A percentile compares a stretch with the other conserved stretches of the same genome.
Conservation (phyloP, 2,888 invertebrate species). For the Hecatera dysodea region DNA sequence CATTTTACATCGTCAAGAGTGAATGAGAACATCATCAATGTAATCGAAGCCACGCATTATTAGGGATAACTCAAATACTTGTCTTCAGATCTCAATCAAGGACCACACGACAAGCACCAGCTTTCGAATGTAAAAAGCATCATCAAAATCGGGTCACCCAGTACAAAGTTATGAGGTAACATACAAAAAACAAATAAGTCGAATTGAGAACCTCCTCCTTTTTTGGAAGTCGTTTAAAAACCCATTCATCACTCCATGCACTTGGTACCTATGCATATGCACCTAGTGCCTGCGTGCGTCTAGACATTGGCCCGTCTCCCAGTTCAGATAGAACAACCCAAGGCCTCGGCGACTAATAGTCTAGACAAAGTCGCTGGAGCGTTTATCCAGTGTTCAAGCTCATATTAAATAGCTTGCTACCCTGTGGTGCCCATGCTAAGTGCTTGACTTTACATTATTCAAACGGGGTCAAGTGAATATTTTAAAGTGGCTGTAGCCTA, state of each 20-base stretch:
- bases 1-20: too few relatives aligned
- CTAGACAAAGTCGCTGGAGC: constrained; percentile 60
- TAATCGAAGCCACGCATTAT: too few relatives aligned
- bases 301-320: constrained; percentile 46
- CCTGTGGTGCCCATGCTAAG: constrained; percentile 17
- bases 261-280: constrained; percentile 13
- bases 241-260: constrained; percentile 4
- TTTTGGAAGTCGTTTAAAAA: too few relatives aligned
- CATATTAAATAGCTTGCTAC: constrained; percentile 45
- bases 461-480: constrained; percentile 17
- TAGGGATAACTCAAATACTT: too few relatives aligned
- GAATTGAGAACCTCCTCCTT: too few relatives aligned
- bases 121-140: too few relatives aligned
- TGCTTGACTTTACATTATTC: constrained; percentile 22
- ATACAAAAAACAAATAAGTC: too few relatives aligned
- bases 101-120: too few relatives aligned
- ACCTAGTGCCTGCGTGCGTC: constrained; percentile 22
- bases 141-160: too few relatives aligned
- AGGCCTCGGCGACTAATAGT: constrained; percentile 57
- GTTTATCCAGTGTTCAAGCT: constrained; percentile 44
- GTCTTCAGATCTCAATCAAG: too few relatives aligned
- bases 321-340: constrained; percentile 32
- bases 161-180: too few relatives aligned
- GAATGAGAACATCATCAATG: too few relatives aligned
- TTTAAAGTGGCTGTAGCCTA: not conserved